These are phyloP conservation scores for Ceratitis capitata DNA, from an alignment of 1,140 invertebrate genomes.

Conservation along the genomic window DNA sequence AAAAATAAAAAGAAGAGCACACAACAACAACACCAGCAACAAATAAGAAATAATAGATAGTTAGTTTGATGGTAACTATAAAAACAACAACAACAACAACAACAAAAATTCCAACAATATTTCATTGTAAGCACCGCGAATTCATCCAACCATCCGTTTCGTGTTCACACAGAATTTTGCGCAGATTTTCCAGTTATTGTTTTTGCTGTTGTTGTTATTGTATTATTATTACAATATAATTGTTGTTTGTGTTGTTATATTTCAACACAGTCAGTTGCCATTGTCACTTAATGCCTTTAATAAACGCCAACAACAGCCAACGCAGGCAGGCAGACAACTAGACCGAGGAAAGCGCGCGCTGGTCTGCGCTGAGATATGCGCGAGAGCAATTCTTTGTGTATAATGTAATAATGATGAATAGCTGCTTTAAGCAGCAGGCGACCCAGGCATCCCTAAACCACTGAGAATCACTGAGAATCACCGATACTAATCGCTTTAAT, in stretches of 20 bases:
- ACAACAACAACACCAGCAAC: not conserved
- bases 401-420: not conserved
- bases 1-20: not conserved
- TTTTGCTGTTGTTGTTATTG: not conserved
- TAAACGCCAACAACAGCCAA: not conserved
- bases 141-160: not conserved
- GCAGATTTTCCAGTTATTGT: not conserved
- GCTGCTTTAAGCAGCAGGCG: not conserved
- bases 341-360: too few species aligned
- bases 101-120: too few species aligned
- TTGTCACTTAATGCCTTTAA: slow-evolving; percentile 22
- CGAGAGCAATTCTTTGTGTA: not conserved
- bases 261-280: not conserved
- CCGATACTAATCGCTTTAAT: not conserved
- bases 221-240: not conserved
- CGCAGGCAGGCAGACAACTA: not conserved
- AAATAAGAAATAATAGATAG: slow-evolving; percentile 25
- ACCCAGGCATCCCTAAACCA: not conserved
- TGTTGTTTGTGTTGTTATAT: not conserved
- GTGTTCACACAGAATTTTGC: slow-evolving; percentile 15
- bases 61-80: not conserved
- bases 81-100: not conserved
- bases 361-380: too few species aligned
- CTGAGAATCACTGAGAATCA: not conserved
- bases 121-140: not conserved